Conservation (phyloP, 2,797 vertebrate species). For the Parauchenoglanis ngamensis region DNA sequence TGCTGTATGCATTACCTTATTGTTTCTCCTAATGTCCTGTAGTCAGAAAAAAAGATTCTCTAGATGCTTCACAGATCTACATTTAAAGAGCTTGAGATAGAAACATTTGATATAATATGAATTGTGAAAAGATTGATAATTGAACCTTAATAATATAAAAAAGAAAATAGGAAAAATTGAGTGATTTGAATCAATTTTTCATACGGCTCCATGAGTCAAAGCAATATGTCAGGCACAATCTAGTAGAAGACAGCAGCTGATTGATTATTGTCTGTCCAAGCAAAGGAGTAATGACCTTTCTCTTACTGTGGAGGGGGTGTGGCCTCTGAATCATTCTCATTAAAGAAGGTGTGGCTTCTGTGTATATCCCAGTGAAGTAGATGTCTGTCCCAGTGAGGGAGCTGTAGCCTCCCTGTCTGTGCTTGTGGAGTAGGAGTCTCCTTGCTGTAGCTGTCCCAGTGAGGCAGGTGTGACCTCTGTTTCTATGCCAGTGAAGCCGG, state of each 20-base stretch:
- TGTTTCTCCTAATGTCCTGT: constrained; percentile 34
- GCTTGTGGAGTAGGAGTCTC: background rate
- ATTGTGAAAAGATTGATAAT: background rate
- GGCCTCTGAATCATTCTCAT: background rate
- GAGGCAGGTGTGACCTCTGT: background rate
- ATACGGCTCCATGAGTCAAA: background rate
- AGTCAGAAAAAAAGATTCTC: background rate
- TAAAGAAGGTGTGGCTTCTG: background rate
- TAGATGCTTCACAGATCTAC: background rate
- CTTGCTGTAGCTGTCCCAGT: background rate
- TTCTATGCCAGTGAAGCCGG: background rate
- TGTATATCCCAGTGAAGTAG: background rate
- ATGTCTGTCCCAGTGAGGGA: background rate
- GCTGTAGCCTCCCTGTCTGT: background rate
- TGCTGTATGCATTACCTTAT: constrained; percentile 6
- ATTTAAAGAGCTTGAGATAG: background rate
- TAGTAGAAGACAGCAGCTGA: background rate
- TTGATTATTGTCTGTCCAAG: background rate
- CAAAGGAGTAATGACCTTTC: background rate
- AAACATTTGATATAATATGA: background rate
- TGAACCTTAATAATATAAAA: background rate
- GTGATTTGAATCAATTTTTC: background rate
- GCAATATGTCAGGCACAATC: background rate
- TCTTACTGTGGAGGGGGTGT: too few relatives aligned
- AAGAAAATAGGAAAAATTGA: background rate